phyloP scores from a whole-genome alignment of 2,113 vertebrate species.

The Genyomyrus donnyi region DNA sequence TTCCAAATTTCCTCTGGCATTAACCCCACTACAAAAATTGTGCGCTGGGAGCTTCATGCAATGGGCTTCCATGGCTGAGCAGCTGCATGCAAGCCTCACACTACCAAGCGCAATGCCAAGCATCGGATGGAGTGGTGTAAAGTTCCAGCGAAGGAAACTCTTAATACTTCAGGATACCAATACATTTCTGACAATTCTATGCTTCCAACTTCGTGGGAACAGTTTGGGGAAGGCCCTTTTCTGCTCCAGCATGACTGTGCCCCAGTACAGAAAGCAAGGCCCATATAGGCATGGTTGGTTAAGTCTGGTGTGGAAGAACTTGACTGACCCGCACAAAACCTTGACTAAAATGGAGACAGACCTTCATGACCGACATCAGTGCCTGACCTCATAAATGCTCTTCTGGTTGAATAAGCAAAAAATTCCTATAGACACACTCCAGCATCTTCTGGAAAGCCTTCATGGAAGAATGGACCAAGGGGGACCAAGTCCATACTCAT shows the following conservation, averaged over 20 bases:
- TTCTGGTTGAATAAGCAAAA: background rate
- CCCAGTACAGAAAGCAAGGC: too few species aligned
- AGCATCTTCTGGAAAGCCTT: background rate
- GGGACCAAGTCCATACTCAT: background rate
- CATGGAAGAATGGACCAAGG: background rate
- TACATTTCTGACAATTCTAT: too few species aligned
- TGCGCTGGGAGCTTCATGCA: background rate
- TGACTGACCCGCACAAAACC: too few species aligned
- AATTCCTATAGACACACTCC: background rate
- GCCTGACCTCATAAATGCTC: background rate
- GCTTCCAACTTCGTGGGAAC: too few species aligned
- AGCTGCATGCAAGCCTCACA: background rate
- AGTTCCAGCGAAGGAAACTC: too few species aligned
- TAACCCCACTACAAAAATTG: background rate
- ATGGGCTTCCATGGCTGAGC: background rate
- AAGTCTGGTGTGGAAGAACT: too few species aligned
- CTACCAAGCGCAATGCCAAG: background rate
- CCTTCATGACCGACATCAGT: background rate
- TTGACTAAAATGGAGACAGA: too few species aligned
- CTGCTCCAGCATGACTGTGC: too few species aligned
- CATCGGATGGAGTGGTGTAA: background rate
- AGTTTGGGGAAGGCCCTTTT: too few species aligned
- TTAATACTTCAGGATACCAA: too few species aligned
- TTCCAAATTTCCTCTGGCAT: background rate
- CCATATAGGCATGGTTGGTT: too few species aligned